Conservation (phyloP, 2,888 invertebrate species). For the Pterostichus niger region DNA sequence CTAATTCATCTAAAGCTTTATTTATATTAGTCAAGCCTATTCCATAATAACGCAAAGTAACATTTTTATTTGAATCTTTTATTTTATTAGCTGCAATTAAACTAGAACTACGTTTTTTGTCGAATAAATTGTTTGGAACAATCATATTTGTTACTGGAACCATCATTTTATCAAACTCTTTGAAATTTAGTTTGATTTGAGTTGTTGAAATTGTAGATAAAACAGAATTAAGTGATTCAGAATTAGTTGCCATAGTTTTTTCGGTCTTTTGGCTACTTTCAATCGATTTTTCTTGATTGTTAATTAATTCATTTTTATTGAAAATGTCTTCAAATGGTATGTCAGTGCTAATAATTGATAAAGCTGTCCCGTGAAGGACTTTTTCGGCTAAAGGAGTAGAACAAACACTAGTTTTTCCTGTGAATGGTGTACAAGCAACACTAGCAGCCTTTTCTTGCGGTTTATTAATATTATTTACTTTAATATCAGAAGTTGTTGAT, state of each 20-base stretch:
- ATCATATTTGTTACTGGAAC: conserved; percentile 70
- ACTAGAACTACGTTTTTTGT: conserved; percentile 77
- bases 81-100: conserved; percentile 8
- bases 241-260: conserved; percentile 70
- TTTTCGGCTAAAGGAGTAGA: conserved; percentile 90
- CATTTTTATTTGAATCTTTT: conserved; percentile 17
- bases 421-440: conserved; percentile 77
- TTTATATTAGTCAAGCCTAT: conserved; percentile 77
- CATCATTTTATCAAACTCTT: conserved; percentile 74
- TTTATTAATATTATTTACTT: conserved; percentile 59
- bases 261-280: conserved; percentile 68
- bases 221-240: conserved; percentile 63
- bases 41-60: conserved; percentile 80
- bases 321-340: conserved; percentile 73
- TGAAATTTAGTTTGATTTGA: conserved; percentile 68
- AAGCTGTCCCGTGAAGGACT: conserved; percentile 85
- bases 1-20: conserved; percentile 68
- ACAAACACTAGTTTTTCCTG: conserved; percentile 87
- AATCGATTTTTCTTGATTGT: conserved; percentile 18
- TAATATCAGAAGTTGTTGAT: conserved; percentile 73
- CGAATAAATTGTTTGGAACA: conserved; percentile 69
- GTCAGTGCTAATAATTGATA: conserved; percentile 86
- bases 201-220: conserved; percentile 38
- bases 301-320: conserved; percentile 44
- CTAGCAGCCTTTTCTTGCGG: conserved; percentile 41